These are phyloP conservation scores for Proteles cristata DNA, from an alignment of 2,113 vertebrate genomes.

Conservation along the genomic window DNA sequence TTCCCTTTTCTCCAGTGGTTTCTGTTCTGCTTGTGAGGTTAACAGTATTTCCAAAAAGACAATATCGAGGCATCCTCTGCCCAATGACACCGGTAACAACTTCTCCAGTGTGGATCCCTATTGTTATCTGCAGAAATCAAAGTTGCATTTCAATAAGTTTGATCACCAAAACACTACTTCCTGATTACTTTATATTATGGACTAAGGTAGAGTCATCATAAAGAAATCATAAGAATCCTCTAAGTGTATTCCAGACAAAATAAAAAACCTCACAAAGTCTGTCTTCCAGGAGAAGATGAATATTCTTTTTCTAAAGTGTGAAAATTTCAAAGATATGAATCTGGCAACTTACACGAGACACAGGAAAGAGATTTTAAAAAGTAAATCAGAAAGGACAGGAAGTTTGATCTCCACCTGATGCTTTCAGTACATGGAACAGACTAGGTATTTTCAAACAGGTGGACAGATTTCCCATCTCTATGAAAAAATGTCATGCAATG, in stretches of 20 bases:
- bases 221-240: neutral
- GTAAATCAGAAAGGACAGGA: neutral
- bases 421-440: neutral
- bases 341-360: neutral
- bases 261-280: neutral
- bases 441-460: neutral
- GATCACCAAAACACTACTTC: neutral
- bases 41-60: constrained; percentile 98
- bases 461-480: neutral
- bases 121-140: constrained; percentile 92
- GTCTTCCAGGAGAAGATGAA: neutral
- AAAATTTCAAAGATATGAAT: neutral
- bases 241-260: neutral
- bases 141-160: neutral
- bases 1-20: constrained; percentile 97
- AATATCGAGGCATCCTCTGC: constrained; percentile 98
- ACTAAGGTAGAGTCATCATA: neutral
- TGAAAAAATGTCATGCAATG: neutral
- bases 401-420: neutral
- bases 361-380: neutral
- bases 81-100: constrained; percentile 99
- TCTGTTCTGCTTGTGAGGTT: constrained; percentile 99
- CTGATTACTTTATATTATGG: neutral
- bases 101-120: constrained; percentile 98
- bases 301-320: neutral